Evolutionary conservation across 2,888 invertebrate genomes (phyloP).

Genomic region (Nasonovia ribisnigri): DNA sequence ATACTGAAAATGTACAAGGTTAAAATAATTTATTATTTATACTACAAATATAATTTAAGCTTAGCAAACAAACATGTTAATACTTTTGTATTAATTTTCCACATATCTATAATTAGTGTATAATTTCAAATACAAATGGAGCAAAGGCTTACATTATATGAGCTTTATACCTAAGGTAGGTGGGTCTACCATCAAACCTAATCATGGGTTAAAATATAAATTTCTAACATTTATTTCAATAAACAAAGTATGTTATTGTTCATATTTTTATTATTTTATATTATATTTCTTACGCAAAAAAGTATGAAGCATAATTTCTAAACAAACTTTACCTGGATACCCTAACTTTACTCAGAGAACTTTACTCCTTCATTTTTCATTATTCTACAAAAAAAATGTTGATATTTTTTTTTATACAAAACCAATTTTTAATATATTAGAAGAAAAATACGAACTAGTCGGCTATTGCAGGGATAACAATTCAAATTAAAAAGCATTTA

Average conservation of each 20-base stretch:
- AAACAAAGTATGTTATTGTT: background rate
- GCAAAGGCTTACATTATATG: background rate
- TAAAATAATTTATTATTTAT: slow-evolving; percentile 26
- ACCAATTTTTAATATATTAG: background rate
- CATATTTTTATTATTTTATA: background rate
- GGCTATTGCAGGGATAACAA: background rate
- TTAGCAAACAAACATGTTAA: background rate
- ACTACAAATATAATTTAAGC: background rate
- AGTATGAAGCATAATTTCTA: background rate
- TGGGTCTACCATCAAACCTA: background rate
- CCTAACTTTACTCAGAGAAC: too few relatives aligned
- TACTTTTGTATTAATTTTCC: background rate
- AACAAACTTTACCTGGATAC: background rate
- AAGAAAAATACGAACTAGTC: background rate
- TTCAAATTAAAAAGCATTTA: background rate
- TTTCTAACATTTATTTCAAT: background rate
- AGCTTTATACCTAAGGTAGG: background rate
- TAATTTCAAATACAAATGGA: background rate
- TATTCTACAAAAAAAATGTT: background rate
- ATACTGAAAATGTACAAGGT: slow-evolving; percentile 24
- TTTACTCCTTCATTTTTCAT: background rate
- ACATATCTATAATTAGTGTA: background rate
- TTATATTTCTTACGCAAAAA: background rate
- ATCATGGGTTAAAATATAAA: background rate
- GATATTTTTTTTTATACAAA: too few relatives aligned